Conservation (phyloP, 2,888 invertebrate species). For the Drosophila putrida region DNA sequence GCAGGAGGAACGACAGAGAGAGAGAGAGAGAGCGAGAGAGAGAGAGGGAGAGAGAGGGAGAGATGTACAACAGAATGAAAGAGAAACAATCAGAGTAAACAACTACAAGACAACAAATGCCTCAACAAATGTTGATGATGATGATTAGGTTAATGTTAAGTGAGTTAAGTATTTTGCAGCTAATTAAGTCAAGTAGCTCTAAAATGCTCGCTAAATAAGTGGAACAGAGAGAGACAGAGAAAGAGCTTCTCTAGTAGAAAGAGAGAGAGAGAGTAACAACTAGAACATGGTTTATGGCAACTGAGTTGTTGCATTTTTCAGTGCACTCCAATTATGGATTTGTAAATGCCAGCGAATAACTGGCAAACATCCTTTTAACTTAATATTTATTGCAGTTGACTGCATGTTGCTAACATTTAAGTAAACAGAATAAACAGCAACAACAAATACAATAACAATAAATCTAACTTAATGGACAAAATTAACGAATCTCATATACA, state of each 20-base stretch:
- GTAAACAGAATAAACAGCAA: constrained; percentile 13
- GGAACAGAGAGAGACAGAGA: neutral
- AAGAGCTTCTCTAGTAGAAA: neutral
- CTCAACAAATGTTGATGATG: constrained; percentile 15
- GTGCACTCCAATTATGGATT: constrained; percentile 18
- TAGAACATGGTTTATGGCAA: neutral
- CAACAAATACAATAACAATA: neutral
- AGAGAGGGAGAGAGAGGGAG: neutral
- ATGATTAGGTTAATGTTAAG: constrained; percentile 21
- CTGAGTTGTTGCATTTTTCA: constrained; percentile 26
- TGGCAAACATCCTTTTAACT: constrained; percentile 40
- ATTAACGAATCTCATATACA: constrained; percentile 11
- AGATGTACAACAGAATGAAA: neutral
- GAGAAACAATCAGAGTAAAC: constrained; percentile 13
- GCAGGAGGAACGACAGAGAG: too few species aligned
- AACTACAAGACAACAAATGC: constrained; percentile 26
- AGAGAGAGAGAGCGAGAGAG: neutral
- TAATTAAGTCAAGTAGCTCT: constrained; percentile 58
- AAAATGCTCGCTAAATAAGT: constrained; percentile 7
- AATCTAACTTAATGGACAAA: neutral
- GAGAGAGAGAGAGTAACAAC: neutral
- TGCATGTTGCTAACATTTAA: constrained; percentile 39
- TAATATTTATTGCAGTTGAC: constrained; percentile 61
- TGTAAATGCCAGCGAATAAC: constrained; percentile 26
- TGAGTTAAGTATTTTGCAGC: constrained; percentile 46